Base-by-base conservation (phyloP, 1,140 invertebrate species). In the Metopolophium dirhodum region DNA sequence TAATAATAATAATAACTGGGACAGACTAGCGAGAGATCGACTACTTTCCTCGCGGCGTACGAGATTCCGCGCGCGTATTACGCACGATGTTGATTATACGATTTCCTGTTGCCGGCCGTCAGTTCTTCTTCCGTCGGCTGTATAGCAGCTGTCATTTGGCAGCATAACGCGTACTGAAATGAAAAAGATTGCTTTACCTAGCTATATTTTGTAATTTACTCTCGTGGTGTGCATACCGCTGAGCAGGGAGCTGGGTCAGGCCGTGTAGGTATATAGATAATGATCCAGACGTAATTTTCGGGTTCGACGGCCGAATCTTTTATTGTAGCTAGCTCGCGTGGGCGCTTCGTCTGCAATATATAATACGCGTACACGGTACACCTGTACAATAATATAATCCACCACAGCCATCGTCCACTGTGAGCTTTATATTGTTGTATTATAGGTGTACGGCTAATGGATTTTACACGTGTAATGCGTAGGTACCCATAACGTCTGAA, bases 241-340 rank as follows among this genome's bases (percentile, higher is more conserved):
- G n/a, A n/a, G 61, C 61, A 9, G 14, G 14, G n/a, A n/a, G 61
- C 61, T 23, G 14, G 14, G 14, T 90, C 41, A 37, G 89, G 6
- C 41, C 26, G 14, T 68, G 30, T 68, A 47, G 7, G 0, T 47
- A 47, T 47, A 35, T n/a, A 61, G 14, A 68, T 61, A 68, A 90
- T 90, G 57, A 90, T 90, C 54, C 45, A 68, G 57, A 68, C 30
- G 89, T 68, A 90, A 90, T 92, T 92, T 92, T 92, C 77, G 23
- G 77, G 90, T 92, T 92, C 90, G 90, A 83, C 90, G 90, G 68
- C 45, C 90, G 61, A 77, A 77, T 77, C n/a, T 77, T 77, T 77
- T 77, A 77, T 77, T 77, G 30, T 35, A n/a, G 30, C 14, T 92
- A 54, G 7, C 47, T 92, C 45, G 68, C 37, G 77, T 92, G 47